These are phyloP conservation scores for Hephaestus fuliginosus DNA, from an alignment of 2,797 vertebrate genomes.

Conservation along the genomic window DNA sequence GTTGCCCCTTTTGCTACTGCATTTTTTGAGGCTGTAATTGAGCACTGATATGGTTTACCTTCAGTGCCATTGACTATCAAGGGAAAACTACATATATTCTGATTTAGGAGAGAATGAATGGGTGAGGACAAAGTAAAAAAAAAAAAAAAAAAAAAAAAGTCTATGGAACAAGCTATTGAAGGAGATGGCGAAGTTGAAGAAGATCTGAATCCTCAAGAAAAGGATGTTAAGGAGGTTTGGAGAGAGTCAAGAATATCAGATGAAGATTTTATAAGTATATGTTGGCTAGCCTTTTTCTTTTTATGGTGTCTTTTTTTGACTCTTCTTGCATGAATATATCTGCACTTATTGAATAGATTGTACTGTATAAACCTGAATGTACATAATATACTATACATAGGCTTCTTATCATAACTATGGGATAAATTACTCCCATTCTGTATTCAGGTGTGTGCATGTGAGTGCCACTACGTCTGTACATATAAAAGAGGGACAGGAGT, in stretches of 20 bases:
- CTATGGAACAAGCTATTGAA: conserved; percentile 37
- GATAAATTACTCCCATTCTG: conserved; percentile 79
- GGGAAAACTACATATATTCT: conserved; percentile 45
- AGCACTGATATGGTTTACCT: conserved; percentile 62
- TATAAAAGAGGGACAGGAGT: conserved; percentile 60
- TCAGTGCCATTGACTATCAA: conserved; percentile 59
- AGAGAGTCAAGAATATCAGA: conserved; percentile 60
- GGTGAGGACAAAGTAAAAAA: conserved; percentile 26
- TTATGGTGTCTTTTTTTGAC: conserved; percentile 77
- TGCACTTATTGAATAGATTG: conserved; percentile 88
- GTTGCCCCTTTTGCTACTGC: conserved; percentile 73
- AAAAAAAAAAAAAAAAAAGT: neutral
- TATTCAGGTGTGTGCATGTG: conserved; percentile 85
- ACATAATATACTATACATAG: conserved; percentile 88
- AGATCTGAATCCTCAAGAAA: conserved; percentile 44
- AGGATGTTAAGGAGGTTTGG: conserved; percentile 53
- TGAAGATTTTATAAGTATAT: conserved; percentile 70
- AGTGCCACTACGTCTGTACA: conserved; percentile 80
- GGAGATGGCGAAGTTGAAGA: conserved; percentile 47
- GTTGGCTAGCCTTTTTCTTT: conserved; percentile 75
- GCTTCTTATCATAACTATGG: conserved; percentile 85
- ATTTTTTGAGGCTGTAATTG: conserved; percentile 58
- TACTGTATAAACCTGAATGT: conserved; percentile 91
- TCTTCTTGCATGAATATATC: conserved; percentile 88
- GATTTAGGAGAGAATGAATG: conserved; percentile 35